A percentile compares a stretch with the other conserved stretches of the same genome.
Evolutionary conservation across 2,888 invertebrate genomes (phyloP).

Genomic region (Ashinkailepas kermadecensis): DNA sequence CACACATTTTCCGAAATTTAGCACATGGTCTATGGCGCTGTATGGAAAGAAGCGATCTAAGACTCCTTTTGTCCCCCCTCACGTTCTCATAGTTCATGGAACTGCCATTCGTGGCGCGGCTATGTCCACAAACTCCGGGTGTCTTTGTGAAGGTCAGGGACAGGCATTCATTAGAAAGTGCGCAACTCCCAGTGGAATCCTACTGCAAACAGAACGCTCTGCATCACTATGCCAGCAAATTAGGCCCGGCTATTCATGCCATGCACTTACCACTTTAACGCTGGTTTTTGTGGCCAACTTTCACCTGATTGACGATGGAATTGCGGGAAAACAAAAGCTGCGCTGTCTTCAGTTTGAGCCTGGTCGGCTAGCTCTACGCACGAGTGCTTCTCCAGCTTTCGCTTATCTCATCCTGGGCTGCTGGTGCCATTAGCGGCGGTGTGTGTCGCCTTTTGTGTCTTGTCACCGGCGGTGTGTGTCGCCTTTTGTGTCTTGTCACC

Average conservation of each 20-base stretch:
- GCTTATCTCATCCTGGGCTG: not conserved
- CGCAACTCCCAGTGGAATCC: not conserved
- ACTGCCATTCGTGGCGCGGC: no score
- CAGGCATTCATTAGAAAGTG: not conserved
- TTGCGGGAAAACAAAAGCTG: slow-evolving; percentile 3
- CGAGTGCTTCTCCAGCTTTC: not conserved
- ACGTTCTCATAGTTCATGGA: no score
- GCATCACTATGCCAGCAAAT: not conserved
- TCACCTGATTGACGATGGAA: not conserved
- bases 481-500: no score
- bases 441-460: no score
- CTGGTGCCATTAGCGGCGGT: not conserved
- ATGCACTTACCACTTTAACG: not conserved
- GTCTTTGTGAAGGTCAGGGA: not conserved
- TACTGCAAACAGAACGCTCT: not conserved
- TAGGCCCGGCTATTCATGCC: not conserved
- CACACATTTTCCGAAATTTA: no score
- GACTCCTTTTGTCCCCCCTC: no score
- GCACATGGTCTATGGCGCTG: no score
- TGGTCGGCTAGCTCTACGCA: not conserved
- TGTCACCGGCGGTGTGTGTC: not conserved
- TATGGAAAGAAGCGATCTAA: no score
- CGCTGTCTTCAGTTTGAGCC: not conserved
- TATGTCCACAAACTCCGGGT: not conserved
- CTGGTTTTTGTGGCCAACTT: not conserved